A percentile compares a stretch with the other conserved stretches of the same genome.
These are phyloP conservation scores for Tragelaphus strepsiceros DNA, from an alignment of 2,113 vertebrate genomes.

Conservation along the genomic window DNA sequence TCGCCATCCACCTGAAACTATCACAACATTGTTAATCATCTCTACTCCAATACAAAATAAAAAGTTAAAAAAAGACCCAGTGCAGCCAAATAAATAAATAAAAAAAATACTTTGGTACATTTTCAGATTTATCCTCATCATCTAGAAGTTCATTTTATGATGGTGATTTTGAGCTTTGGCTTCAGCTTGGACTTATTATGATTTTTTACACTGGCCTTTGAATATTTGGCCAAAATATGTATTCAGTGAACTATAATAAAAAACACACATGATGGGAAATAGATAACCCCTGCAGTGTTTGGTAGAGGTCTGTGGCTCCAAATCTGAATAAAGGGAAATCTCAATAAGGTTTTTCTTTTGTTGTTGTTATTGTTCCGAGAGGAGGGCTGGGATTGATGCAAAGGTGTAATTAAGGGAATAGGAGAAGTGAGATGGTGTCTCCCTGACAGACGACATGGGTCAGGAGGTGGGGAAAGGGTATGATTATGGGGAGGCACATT, in stretches of 20 bases:
- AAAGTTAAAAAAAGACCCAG: background rate
- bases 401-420: background rate
- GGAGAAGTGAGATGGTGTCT: background rate
- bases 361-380: background rate
- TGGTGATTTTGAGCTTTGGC: background rate
- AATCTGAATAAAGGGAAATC: background rate
- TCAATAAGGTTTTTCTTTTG: background rate
- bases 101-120: slow-evolving; percentile 5
- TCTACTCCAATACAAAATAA: background rate
- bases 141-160: slow-evolving; percentile 1
- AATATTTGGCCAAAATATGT: background rate
- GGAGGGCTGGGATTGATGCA: background rate
- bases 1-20: background rate
- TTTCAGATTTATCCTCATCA: slow-evolving; percentile 14
- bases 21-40: background rate
- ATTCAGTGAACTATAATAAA: background rate
- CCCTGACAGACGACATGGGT: background rate
- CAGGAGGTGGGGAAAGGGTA: background rate
- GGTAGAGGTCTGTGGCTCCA: background rate
- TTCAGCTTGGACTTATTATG: background rate
- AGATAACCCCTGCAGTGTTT: background rate
- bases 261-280: background rate
- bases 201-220: background rate
- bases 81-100: background rate
- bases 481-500: background rate